Percentiles rank a stretch among this genome's conserved stretches.
phyloP scores from a whole-genome alignment of 2,113 vertebrate genomes.

The Conger conger region DNA sequence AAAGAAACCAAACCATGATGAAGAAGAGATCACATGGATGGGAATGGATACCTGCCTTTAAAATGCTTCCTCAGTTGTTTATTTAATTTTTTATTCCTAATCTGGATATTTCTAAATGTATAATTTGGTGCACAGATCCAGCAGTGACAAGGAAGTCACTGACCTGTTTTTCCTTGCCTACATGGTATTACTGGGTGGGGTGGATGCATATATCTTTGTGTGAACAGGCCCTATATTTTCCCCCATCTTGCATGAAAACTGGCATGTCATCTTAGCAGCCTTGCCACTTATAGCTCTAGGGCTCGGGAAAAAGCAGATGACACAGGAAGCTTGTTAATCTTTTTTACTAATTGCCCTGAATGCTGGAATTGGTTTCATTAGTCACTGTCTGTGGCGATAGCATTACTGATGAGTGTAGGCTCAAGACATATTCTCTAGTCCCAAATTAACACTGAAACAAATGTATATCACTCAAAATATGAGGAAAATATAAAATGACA shows the following conservation, averaged over 20 bases:
- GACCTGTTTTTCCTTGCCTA: too few species aligned
- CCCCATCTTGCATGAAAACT: neutral
- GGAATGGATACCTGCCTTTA: neutral
- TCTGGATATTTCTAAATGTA: too few species aligned
- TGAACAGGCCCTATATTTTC: neutral
- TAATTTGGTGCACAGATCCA: too few species aligned
- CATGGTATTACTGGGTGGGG: too few species aligned
- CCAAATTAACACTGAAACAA: too few species aligned
- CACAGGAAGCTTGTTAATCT: slow-evolving; percentile 6
- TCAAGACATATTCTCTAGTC: neutral
- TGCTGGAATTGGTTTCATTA: neutral
- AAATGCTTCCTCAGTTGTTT: too few species aligned
- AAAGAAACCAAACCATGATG: neutral
- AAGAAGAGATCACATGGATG: neutral
- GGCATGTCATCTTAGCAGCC: neutral
- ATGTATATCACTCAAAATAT: too few species aligned
- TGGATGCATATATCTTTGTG: too few species aligned
- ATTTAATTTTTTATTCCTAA: too few species aligned
- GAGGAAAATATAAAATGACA: too few species aligned
- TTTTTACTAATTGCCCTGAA: neutral
- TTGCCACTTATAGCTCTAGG: neutral
- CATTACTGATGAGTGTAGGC: neutral
- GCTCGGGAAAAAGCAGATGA: neutral
- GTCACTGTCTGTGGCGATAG: neutral
- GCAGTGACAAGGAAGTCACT: too few species aligned